Evolutionary conservation across 2,113 vertebrate species (phyloP).

Genomic region (Athene noctua): DNA sequence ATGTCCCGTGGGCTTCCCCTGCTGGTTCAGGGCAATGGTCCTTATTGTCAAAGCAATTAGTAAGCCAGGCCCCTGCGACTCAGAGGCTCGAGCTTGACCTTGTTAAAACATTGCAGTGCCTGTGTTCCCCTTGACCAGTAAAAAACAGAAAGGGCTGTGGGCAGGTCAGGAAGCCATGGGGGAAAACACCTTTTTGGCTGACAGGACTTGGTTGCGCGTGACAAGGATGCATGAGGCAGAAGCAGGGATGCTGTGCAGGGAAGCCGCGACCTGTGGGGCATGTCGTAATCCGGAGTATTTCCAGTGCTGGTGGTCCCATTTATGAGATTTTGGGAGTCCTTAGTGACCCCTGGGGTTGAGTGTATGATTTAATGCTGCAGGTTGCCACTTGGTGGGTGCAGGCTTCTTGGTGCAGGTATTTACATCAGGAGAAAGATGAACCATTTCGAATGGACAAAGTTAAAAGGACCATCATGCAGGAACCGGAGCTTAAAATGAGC

Average conservation of each 20-base stretch:
- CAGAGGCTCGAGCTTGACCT: not conserved
- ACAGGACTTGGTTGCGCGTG: not conserved
- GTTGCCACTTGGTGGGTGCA: not conserved
- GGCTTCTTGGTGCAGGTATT: fast-evolving
- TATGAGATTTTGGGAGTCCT: not conserved
- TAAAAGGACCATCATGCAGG: not conserved
- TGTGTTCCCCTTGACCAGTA: not conserved
- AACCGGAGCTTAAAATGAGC: not conserved
- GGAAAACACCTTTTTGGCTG: not conserved
- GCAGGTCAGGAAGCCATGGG: not conserved
- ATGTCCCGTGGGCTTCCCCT: not conserved
- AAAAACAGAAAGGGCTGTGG: not conserved
- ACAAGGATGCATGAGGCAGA: not conserved
- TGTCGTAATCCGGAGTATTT: not conserved
- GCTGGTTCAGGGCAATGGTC: not conserved
- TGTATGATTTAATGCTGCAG: not conserved
- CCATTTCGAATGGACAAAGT: not conserved
- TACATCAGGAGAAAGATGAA: not conserved
- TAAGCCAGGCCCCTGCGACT: not conserved
- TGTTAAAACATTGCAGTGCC: not conserved
- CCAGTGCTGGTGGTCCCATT: not conserved
- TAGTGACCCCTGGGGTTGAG: not conserved
- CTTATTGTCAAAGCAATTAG: not conserved
- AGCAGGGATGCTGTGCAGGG: not conserved
- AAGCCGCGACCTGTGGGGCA: fast-evolving